Evolutionary conservation across 2,797 vertebrate species (phyloP).

Genomic region (Serranus cabrilla): DNA sequence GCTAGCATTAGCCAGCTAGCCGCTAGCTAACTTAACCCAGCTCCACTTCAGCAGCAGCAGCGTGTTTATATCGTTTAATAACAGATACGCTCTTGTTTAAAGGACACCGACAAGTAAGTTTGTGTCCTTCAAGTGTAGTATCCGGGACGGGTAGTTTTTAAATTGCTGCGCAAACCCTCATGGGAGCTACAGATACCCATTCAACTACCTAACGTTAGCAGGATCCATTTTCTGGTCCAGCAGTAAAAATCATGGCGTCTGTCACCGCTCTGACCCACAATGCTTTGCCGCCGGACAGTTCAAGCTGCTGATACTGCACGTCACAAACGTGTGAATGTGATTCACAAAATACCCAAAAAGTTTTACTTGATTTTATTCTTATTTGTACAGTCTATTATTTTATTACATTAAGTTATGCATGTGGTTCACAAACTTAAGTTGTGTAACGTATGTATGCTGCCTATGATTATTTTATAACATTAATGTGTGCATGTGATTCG

Average conservation of each 20-base stretch:
- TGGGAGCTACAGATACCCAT: neutral
- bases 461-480: too few relatives aligned
- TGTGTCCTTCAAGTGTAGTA: neutral
- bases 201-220: constrained; percentile 21
- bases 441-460: too few relatives aligned
- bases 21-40: constrained; percentile 26
- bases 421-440: too few relatives aligned
- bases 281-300: constrained; percentile 55
- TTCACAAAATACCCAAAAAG: too few relatives aligned
- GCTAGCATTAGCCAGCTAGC: constrained; percentile 56
- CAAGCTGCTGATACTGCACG: neutral
- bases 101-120: neutral
- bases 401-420: too few relatives aligned
- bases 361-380: too few relatives aligned
- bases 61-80: neutral
- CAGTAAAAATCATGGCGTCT: constrained; percentile 76
- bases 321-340: neutral
- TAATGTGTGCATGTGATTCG: too few relatives aligned
- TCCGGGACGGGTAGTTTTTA: accelerated
- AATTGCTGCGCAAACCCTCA: neutral
- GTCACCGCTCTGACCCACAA: constrained; percentile 58
- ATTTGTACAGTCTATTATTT: too few relatives aligned
- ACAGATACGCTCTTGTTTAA: too few relatives aligned
- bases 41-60: constrained; percentile 11
- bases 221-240: constrained; percentile 77